Percentiles rank a stretch among this genome's conserved stretches.
These are phyloP conservation scores for Agriopis leucophaearia DNA, from an alignment of 2,888 invertebrate species.

Conservation along the genomic window DNA sequence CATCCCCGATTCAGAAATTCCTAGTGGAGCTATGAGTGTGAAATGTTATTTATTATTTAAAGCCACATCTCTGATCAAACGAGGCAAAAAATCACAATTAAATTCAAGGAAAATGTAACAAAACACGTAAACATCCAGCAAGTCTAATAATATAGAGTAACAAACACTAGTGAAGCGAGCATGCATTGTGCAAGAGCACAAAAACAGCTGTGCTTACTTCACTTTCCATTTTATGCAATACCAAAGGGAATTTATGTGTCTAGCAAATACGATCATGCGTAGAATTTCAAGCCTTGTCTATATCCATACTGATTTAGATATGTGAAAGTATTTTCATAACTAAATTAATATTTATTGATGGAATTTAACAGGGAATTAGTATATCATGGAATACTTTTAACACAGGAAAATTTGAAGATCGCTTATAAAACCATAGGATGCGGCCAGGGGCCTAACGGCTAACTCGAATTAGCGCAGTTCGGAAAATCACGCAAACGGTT, in stretches of 20 bases:
- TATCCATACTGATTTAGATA: neutral
- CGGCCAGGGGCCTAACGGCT: too few relatives aligned
- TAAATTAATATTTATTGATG: neutral
- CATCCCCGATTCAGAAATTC: too few relatives aligned
- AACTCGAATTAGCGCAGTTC: too few relatives aligned
- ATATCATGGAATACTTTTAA: too few relatives aligned
- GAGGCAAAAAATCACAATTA: slow-evolving; percentile 1
- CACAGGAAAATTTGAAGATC: too few relatives aligned
- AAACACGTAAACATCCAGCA: neutral
- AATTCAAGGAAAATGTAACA: slow-evolving; percentile 14
- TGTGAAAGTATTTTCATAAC: neutral
- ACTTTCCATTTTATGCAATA: slow-evolving; percentile 44
- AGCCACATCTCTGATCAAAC: neutral
- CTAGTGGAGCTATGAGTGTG: too few relatives aligned
- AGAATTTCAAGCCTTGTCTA: slow-evolving; percentile 1
- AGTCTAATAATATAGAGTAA: slow-evolving; percentile 8
- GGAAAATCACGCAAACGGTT: too few relatives aligned
- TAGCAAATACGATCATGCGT: slow-evolving; percentile 20
- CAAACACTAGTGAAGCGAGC: slow-evolving; percentile 6
- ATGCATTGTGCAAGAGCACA: slow-evolving; percentile 32
- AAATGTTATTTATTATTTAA: too few relatives aligned
- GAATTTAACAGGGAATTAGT: neutral
- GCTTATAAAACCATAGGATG: neutral
- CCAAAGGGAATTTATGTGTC: slow-evolving; percentile 30
- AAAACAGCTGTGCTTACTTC: slow-evolving; percentile 37